Base-by-base conservation (phyloP, 2,888 invertebrate genomes). In the Meloe dianella region DNA sequence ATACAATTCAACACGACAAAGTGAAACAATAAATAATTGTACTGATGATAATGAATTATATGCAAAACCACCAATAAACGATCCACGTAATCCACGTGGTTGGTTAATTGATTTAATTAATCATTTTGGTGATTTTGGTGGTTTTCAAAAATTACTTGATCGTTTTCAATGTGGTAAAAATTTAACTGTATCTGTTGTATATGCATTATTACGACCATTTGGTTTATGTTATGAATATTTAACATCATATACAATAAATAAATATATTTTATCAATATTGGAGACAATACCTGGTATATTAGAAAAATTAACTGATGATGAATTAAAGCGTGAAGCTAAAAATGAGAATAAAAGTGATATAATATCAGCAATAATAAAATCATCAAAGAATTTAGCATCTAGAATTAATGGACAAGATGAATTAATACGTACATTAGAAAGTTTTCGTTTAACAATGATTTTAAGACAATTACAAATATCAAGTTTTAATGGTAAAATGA, bases 401-500 rank as follows among this genome's bases (percentile, higher is more conserved):
- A 90, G 95, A 76, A 90, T 96, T 68, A 91, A 92, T 0, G 90
- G 92, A 73, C 93, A 94, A 80, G 96, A 97, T 77, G 95, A 92
- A 78, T 88, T 89, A 75, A 89, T 91, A 73, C 89, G 90, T 73
- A 86, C 83, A 6, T 87, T 98, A 78, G 97, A 97, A 88, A 95
- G 96, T 85, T 96, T 97, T 87, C 89, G 97, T 77, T 87, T 98
- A 75, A 96, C 97, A 87, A 97, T 98, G 95, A 97, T 98, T 79
- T 87, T 98, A 57, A 75, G 84, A 81, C 90, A 96, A 78, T 85
- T 98, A 73, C 96, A 97, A 88, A 96, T 97, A 83, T 97, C 97
- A 27, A 97, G 97, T 63, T 98, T 98, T 83, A 98, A 97, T 85
- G 97, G 98, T 41, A 98, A 98, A 88, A 98, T 98, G 98, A 97